These are phyloP conservation scores for Drosophila austrosaltans DNA, from an alignment of 2,888 invertebrate genomes.

Conservation along the genomic window DNA sequence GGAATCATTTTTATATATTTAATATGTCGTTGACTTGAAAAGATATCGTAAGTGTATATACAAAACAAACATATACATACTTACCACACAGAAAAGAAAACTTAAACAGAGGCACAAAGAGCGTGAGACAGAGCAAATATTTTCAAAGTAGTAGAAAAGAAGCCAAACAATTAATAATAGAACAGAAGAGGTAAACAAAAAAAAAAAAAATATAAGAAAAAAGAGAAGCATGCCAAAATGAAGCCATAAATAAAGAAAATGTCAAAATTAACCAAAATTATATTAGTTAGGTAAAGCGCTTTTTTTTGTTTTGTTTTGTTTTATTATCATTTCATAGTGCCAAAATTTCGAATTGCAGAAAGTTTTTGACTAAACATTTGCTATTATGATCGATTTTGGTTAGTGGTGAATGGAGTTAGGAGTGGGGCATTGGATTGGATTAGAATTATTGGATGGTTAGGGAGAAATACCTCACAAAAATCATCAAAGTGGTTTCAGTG, in stretches of 20 bases:
- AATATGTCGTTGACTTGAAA: slow-evolving; percentile 24
- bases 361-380: slow-evolving; percentile 51
- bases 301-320: slow-evolving; percentile 14
- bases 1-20: slow-evolving; percentile 4
- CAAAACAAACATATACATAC: slow-evolving; percentile 52
- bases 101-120: neutral
- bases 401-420: slow-evolving; percentile 1
- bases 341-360: slow-evolving; percentile 12
- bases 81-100: slow-evolving; percentile 56
- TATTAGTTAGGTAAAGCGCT: slow-evolving; percentile 30
- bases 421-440: slow-evolving; percentile 12
- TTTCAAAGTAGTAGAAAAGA: slow-evolving; percentile 2
- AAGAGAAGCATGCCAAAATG: slow-evolving; percentile 23
- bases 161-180: slow-evolving; percentile 16
- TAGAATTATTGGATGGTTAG: slow-evolving; percentile 42
- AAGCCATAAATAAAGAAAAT: slow-evolving; percentile 10
- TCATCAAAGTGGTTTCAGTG: slow-evolving; percentile 79
- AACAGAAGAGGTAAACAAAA: neutral
- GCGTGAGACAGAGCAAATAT: neutral
- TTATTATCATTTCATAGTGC: neutral
- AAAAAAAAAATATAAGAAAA: neutral
- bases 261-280: slow-evolving; percentile 22
- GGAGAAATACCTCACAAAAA: slow-evolving; percentile 82
- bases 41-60: slow-evolving; percentile 20
- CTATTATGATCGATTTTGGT: slow-evolving; percentile 17